Evolutionary conservation across 2,888 invertebrate species (phyloP).

Genomic region (Cerastis leucographa): DNA sequence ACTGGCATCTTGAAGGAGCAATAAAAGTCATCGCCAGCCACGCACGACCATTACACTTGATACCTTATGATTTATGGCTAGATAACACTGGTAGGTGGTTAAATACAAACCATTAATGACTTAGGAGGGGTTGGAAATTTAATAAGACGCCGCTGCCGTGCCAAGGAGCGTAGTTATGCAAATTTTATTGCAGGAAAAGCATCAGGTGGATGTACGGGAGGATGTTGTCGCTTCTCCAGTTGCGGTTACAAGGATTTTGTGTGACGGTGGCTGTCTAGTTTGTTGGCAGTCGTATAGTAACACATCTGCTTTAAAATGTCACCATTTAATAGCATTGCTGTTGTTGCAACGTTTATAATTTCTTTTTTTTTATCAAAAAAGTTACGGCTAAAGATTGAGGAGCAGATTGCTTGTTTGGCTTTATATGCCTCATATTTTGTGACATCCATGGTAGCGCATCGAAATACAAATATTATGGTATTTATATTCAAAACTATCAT

Average conservation of each 20-base stretch:
- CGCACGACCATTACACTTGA: slow-evolving; percentile 71
- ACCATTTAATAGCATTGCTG: not conserved
- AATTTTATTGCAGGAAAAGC: slow-evolving; percentile 89
- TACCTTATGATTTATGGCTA: slow-evolving; percentile 88
- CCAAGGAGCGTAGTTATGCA: slow-evolving; percentile 89
- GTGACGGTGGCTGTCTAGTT: slow-evolving; percentile 11
- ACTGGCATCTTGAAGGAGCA: slow-evolving; percentile 82
- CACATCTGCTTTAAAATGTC: not conserved
- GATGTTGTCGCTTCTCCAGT: slow-evolving; percentile 44
- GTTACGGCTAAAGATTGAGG: not conserved
- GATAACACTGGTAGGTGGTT: slow-evolving; percentile 88
- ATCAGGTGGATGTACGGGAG: slow-evolving; percentile 77
- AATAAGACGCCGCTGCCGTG: slow-evolving; percentile 88
- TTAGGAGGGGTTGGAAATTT: slow-evolving; percentile 89
- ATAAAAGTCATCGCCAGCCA: slow-evolving; percentile 82
- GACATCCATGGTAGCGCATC: not conserved
- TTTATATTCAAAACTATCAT: too few relatives aligned
- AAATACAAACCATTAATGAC: slow-evolving; percentile 90
- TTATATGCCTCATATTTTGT: not conserved
- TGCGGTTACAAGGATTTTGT: slow-evolving; percentile 1
- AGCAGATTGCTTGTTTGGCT: not conserved
- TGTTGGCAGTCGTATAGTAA: not conserved
- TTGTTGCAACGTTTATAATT: not conserved
- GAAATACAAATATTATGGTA: not conserved
- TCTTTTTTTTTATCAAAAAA: not conserved